These are phyloP conservation scores for Morelia viridis DNA, from an alignment of 2,797 vertebrate species.

Conservation along the genomic window DNA sequence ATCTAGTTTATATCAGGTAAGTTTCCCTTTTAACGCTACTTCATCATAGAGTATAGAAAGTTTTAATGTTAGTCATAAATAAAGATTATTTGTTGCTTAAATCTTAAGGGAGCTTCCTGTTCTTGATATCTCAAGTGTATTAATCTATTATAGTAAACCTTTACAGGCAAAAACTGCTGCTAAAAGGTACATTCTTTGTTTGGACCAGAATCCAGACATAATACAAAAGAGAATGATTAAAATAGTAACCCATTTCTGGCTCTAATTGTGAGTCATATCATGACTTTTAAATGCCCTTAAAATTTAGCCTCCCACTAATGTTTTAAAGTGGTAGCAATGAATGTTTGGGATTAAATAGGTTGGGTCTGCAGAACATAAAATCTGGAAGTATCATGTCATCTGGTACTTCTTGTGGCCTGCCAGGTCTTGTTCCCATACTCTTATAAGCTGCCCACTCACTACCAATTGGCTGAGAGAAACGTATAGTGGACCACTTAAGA, in stretches of 20 bases:
- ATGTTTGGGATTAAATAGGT: neutral
- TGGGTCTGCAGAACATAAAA: neutral
- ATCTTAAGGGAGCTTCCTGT: neutral
- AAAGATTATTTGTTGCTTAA: neutral
- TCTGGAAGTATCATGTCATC: neutral
- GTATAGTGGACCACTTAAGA: too few species aligned
- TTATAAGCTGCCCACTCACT: neutral
- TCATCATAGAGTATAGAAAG: neutral
- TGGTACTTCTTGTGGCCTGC: neutral
- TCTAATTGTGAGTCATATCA: neutral
- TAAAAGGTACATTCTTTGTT: neutral
- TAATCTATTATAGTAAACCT: neutral
- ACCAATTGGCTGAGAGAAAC: neutral
- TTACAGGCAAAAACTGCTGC: neutral
- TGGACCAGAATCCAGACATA: neutral
- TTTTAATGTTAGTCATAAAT: neutral
- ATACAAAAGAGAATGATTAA: neutral
- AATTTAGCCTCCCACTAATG: neutral
- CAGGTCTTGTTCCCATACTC: neutral
- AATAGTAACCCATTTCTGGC: neutral
- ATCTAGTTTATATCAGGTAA: slow-evolving; percentile 3
- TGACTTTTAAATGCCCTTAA: neutral
- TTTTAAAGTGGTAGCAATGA: neutral
- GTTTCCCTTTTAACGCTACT: neutral
- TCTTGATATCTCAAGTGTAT: neutral